A percentile compares a stretch with the other conserved stretches of the same genome.
Conservation (phyloP, 2,888 invertebrate genomes). For the Drosophila neoperkinsi region DNA sequence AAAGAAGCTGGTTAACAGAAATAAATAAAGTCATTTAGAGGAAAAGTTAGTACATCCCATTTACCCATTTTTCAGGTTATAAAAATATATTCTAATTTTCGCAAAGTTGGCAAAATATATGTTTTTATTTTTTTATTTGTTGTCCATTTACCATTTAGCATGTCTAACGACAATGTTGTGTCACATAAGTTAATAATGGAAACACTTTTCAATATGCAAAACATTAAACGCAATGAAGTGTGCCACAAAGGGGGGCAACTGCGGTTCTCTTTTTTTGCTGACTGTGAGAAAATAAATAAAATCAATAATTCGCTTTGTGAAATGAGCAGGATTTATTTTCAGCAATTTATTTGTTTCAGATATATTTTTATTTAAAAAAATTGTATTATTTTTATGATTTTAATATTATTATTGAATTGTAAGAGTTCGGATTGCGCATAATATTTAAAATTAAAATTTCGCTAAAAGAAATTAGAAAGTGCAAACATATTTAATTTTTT, state of each 20-base stretch:
- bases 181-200: constrained; percentile 5
- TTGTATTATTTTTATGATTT: neutral
- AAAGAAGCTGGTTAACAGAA: neutral
- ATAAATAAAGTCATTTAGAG: too few relatives aligned
- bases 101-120: neutral
- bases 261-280: neutral
- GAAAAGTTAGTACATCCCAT: neutral
- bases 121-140: neutral
- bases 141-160: neutral
- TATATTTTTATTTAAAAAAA: neutral
- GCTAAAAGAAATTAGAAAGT: neutral
- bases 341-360: neutral
- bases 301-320: neutral
- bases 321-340: constrained; percentile 2
- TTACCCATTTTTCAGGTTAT: neutral
- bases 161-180: constrained; percentile 1
- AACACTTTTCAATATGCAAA: constrained; percentile 3
- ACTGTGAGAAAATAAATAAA: constrained; percentile 1
- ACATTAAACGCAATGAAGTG: constrained; percentile 4
- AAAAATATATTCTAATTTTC: constrained; percentile 23
- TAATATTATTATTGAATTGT: neutral
- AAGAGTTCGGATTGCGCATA: neutral
- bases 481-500: neutral
- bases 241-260: constrained; percentile 9
- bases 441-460: constrained; percentile 12